Evolutionary conservation across 2,797 vertebrate species (phyloP), one percentile per base, ranked within the genome.

Genomic region (Lacerta agilis): DNA sequence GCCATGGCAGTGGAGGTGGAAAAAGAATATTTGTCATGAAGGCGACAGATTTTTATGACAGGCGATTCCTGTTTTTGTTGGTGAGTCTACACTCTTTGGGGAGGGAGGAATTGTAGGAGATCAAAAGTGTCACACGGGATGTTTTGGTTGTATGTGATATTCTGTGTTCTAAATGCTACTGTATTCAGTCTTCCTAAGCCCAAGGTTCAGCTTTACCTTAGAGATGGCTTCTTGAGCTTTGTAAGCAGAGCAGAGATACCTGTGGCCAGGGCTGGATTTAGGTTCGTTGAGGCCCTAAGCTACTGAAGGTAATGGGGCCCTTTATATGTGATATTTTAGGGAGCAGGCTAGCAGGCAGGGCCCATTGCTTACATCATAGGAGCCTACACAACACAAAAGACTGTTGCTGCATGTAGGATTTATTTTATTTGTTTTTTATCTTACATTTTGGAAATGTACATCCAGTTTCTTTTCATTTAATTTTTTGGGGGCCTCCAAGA

Each of bases 1-100:
- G 99, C 45, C 97, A 97, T 92, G 97, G 95, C 82, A 96, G 72
- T 8, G n/a, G 33, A 89, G 97, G 98, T 92, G 98, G 97, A 61
- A 99, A 98, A 95, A 97, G 94, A 90, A 90, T 98, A 96, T 99
- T 99, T 92, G n/a, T 98, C 88, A 93, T 99, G 94, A 97, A 95
- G 90, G 91, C 99, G 82, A 93, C 97, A 3, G 88, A 94, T 11
- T 99, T 94, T 94, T 99, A 99, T 82, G 99, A 99, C 91, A 92
- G 1, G 36, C 97, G 98, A 58, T 99, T 99, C 97, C 92, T 98
- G 79, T 91, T 33, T 0, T 95, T 98, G 90, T 41, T 98, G 97
- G 99, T 99, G 91, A 97, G 98, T 96, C 85, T 79, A 49, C 11
- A 6, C 41, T 69, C 17, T 27, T 10, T 9, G 49, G 10, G 25